Evolutionary conservation across 2,888 invertebrate species (phyloP).

Genomic region (Cephus spinipes): DNA sequence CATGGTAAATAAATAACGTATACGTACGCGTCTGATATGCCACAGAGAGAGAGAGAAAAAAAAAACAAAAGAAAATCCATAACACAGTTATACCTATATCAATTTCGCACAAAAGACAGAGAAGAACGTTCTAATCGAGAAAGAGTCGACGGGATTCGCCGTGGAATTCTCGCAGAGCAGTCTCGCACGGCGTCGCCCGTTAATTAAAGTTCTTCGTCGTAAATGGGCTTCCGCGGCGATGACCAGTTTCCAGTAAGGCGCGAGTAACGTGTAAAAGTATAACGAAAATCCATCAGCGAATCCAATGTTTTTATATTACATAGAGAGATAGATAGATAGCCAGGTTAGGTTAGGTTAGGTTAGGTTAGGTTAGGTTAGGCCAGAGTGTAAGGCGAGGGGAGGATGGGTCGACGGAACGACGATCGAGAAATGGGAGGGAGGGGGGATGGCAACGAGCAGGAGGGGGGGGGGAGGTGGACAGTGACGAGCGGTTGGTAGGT

Average conservation of each 20-base stretch:
- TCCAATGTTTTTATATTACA: conserved; percentile 12
- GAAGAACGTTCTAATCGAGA: no score
- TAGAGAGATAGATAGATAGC: not conserved
- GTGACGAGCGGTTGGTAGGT: conserved; percentile 60
- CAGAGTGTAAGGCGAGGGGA: not conserved
- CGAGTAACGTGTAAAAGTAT: conserved; percentile 6
- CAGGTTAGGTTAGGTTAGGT: no score
- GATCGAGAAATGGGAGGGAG: not conserved
- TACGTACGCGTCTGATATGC: no score
- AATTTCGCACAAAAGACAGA: no score
- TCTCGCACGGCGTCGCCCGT: no score
- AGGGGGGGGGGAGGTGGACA: conserved; percentile 48
- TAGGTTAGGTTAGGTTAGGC: not conserved
- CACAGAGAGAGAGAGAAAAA: no score
- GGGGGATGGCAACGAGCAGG: not conserved
- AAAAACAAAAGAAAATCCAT: no score
- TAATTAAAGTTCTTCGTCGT: not conserved
- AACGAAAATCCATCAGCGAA: conserved; percentile 12
- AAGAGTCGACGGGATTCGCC: no score
- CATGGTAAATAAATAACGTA: no score
- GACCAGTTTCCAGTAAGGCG: no score
- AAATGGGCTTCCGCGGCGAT: conserved; percentile 2
- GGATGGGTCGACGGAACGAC: not conserved
- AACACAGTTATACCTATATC: no score
- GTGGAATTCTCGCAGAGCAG: no score